phyloP scores from a whole-genome alignment of 2,113 vertebrate genomes.

The Pelecanoides urinatrix region DNA sequence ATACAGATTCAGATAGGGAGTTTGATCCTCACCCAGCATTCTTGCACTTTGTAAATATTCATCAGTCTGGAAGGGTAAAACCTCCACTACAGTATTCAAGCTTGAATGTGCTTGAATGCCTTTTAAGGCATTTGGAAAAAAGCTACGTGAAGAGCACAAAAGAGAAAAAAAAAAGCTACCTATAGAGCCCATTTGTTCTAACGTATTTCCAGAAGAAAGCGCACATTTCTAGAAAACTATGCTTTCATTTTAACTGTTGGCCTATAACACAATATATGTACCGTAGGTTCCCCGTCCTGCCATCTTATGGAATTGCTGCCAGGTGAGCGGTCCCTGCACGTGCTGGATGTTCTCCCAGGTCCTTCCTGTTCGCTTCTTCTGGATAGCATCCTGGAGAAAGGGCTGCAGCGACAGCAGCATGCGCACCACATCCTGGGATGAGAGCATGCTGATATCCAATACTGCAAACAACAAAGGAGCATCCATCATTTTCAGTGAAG shows the following conservation, averaged over 20 bases:
- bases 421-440: conserved; percentile 95
- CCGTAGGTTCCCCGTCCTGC: conserved; percentile 95
- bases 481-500: not conserved
- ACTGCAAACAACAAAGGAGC: conserved; percentile 67
- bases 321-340: conserved; percentile 95
- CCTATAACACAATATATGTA: not conserved
- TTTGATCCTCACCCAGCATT: not conserved
- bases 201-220: not conserved
- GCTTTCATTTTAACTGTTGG: too few relatives aligned
- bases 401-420: conserved; percentile 96
- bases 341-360: conserved; percentile 99
- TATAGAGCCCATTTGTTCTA: not conserved
- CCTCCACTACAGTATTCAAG: not conserved
- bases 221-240: not conserved
- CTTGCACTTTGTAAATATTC: not conserved
- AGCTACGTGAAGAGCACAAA: not conserved
- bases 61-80: not conserved
- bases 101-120: not conserved
- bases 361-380: conserved; percentile 94
- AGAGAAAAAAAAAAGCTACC: not conserved
- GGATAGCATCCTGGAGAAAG: conserved; percentile 96
- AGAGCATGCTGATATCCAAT: conserved; percentile 92
- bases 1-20: not conserved
- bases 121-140: not conserved
- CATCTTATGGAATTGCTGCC: conserved; percentile 99